Evolutionary conservation across 1,140 invertebrate species (phyloP).

Genomic region (Platyura marginata): DNA sequence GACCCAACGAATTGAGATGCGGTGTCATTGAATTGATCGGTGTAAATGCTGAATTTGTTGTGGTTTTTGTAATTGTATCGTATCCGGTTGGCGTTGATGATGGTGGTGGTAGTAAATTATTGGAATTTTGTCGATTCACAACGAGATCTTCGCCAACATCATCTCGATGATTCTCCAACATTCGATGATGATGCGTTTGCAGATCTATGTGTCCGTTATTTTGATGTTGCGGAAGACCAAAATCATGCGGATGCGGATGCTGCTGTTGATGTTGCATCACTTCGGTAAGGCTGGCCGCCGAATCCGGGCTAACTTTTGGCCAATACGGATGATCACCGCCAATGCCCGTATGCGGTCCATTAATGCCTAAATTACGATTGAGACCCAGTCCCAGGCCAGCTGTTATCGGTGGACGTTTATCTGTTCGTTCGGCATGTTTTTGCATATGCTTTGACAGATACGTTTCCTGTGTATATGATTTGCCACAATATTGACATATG

Average conservation of each 20-base stretch:
- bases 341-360: conserved; percentile 14
- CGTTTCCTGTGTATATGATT: conserved; percentile 97
- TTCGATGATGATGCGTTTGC: conserved; percentile 17
- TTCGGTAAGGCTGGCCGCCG: conserved; percentile 45
- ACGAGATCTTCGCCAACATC: conserved; percentile 30
- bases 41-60: conserved; percentile 74
- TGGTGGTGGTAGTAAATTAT: conserved; percentile 17
- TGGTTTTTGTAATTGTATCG: conserved; percentile 28
- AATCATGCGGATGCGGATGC: conserved; percentile 25
- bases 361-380: conserved; percentile 2
- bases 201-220: conserved; percentile 17
- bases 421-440: conserved; percentile 86
- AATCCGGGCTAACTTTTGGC: conserved; percentile 61
- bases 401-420: conserved; percentile 65
- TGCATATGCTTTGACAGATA: conserved; percentile 98
- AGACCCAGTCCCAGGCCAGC: background rate
- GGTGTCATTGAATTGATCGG: conserved; percentile 82
- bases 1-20: conserved; percentile 54
- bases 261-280: conserved; percentile 41
- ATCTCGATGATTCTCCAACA: conserved; percentile 23
- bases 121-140: conserved; percentile 25
- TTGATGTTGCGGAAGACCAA: conserved; percentile 4
- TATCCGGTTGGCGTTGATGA: conserved; percentile 18
- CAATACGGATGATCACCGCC: conserved; percentile 45
- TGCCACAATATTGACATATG: conserved; percentile 98